Percentiles rank a stretch among this genome's conserved stretches.
phyloP scores from a whole-genome alignment of 2,797 vertebrate genomes.

The Staurois parvus region DNA sequence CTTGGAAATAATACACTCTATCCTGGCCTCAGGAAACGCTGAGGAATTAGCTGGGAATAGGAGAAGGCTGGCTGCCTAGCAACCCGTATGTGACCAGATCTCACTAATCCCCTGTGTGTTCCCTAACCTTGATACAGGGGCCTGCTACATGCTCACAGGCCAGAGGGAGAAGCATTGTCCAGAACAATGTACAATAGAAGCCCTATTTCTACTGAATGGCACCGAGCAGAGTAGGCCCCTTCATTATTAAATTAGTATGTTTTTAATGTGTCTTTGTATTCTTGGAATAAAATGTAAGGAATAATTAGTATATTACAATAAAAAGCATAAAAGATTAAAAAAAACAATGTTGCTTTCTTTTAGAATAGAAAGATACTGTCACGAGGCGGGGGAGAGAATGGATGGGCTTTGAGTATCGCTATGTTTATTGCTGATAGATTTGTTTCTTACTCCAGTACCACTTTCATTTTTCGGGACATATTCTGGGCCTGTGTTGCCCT shows the following conservation, averaged over 20 bases:
- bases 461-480: no score
- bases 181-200: constrained; percentile 35
- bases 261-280: neutral
- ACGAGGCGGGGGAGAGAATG: no score
- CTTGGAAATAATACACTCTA: constrained; percentile 60
- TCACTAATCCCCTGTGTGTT: constrained; percentile 61
- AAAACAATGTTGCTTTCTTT: neutral
- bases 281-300: no score
- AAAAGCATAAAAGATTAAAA: neutral
- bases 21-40: constrained; percentile 62
- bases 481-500: no score
- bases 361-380: neutral
- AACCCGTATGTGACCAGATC: constrained; percentile 61
- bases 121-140: constrained; percentile 60
- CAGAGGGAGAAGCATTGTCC: constrained; percentile 54
- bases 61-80: constrained; percentile 62
- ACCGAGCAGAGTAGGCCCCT: neutral
- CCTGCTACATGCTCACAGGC: constrained; percentile 44
- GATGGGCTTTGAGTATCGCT: no score
- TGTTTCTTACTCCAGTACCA: no score
- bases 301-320: neutral
- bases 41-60: constrained; percentile 62
- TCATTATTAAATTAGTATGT: neutral
- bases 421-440: no score
- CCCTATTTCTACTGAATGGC: neutral